Evolutionary conservation across 2,797 vertebrate genomes (phyloP).

Genomic region (Tapirus indicus): DNA sequence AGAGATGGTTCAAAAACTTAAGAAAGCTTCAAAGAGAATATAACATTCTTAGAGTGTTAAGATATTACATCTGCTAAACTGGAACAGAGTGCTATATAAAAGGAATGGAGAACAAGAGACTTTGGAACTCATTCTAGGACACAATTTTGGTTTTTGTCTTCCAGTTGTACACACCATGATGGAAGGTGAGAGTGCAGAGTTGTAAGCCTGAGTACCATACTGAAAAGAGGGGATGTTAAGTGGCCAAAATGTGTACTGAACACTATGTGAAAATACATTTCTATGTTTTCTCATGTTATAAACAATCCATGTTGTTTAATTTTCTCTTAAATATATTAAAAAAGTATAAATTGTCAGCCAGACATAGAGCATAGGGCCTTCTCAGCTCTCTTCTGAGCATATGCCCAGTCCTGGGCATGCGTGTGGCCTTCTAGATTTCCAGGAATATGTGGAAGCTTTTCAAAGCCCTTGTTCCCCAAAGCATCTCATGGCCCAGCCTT

Average conservation of each 20-base stretch:
- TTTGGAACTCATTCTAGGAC: not conserved
- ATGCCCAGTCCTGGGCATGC: not conserved
- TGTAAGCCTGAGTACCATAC: slow-evolving; percentile 4
- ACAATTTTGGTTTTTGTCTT: slow-evolving; percentile 34
- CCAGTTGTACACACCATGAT: not conserved
- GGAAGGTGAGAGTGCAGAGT: not conserved
- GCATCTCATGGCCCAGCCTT: not conserved
- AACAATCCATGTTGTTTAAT: not conserved
- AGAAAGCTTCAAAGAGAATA: not conserved
- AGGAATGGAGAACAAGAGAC: not conserved
- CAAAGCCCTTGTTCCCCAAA: not conserved
- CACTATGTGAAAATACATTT: not conserved
- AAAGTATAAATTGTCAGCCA: not conserved
- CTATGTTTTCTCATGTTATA: slow-evolving; percentile 8
- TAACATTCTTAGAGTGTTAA: not conserved
- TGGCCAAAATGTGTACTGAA: not conserved
- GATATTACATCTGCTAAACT: not conserved
- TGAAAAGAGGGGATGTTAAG: not conserved
- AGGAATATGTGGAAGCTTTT: not conserved
- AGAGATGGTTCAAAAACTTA: not conserved
- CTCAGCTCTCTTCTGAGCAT: slow-evolving; percentile 22
- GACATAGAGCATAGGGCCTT: not conserved
- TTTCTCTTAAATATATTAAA: slow-evolving; percentile 30
- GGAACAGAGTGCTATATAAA: not conserved
- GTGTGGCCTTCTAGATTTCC: not conserved